These are phyloP conservation scores for Plutomurus gul DNA, from an alignment of 1,140 invertebrate genomes.

Conservation along the genomic window DNA sequence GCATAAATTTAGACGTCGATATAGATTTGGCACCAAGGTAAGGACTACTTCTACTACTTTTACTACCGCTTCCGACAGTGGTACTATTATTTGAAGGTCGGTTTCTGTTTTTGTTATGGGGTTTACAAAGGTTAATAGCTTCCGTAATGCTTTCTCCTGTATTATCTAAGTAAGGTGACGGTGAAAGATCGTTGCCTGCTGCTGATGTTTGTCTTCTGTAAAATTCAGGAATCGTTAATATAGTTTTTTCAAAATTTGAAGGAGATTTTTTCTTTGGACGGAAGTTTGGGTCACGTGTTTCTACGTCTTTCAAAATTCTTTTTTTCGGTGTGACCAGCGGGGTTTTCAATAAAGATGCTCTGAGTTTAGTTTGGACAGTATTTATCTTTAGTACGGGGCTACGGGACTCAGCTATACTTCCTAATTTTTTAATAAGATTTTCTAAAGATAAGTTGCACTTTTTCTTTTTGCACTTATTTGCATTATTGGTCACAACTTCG, in stretches of 20 bases:
- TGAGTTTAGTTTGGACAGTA: constrained; percentile 7
- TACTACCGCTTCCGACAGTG: not conserved
- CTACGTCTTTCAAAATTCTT: constrained; percentile 29
- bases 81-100: not conserved
- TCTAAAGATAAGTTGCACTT: not conserved
- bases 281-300: constrained; percentile 7
- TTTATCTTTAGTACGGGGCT: not conserved
- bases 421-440: not conserved
- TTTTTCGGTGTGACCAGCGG: constrained; percentile 14
- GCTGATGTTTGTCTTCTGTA: constrained; percentile 24
- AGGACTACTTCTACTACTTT: constrained; percentile 18
- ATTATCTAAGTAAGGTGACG: not conserved
- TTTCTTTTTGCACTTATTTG: not conserved
- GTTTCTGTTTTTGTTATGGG: not conserved
- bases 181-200: not conserved
- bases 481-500: not conserved
- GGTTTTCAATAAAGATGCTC: not conserved
- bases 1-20: not conserved
- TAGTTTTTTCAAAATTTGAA: constrained; percentile 29
- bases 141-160: not conserved
- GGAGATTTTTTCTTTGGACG: constrained; percentile 42
- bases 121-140: not conserved
- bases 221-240: constrained; percentile 43
- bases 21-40: constrained; percentile 38
- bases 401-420: not conserved